Evolutionary conservation across 2,113 vertebrate genomes (phyloP).

Genomic region (Atractosteus spatula): DNA sequence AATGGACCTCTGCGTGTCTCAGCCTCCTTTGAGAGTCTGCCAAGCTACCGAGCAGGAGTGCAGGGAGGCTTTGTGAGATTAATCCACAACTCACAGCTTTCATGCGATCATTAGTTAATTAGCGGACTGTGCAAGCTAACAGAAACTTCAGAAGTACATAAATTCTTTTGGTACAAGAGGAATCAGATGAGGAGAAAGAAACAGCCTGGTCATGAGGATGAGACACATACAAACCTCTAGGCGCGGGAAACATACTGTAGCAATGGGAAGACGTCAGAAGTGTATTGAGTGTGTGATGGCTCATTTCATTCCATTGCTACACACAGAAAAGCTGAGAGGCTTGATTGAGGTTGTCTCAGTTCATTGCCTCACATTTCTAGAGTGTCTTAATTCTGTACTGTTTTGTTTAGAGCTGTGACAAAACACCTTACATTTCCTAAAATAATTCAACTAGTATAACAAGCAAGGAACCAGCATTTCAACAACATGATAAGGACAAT

Average conservation of each 20-base stretch:
- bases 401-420: too few species aligned
- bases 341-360: too few species aligned
- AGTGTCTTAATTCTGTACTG: too few species aligned
- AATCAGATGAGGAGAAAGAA: background rate
- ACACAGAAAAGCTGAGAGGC: too few species aligned
- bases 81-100: slow-evolving; percentile 39
- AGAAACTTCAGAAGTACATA: background rate
- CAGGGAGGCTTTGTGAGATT: slow-evolving; percentile 23
- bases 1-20: background rate
- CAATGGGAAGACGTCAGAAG: background rate
- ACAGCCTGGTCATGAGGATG: slow-evolving; percentile 28
- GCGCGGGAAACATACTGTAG: background rate
- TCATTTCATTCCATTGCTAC: too few species aligned
- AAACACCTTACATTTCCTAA: too few species aligned
- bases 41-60: slow-evolving; percentile 36
- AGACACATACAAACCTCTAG: slow-evolving; percentile 19
- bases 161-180: background rate
- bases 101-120: slow-evolving; percentile 58
- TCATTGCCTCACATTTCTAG: too few species aligned
- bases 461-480: too few species aligned
- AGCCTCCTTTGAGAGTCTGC: slow-evolving; percentile 35
- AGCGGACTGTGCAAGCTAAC: slow-evolving; percentile 31
- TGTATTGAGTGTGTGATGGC: background rate
- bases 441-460: too few species aligned
- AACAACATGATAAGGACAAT: too few species aligned